Evolutionary conservation across 1,140 invertebrate genomes (phyloP), one percentile per base, ranked within the genome.

Genomic region (Eumaeus atala): DNA sequence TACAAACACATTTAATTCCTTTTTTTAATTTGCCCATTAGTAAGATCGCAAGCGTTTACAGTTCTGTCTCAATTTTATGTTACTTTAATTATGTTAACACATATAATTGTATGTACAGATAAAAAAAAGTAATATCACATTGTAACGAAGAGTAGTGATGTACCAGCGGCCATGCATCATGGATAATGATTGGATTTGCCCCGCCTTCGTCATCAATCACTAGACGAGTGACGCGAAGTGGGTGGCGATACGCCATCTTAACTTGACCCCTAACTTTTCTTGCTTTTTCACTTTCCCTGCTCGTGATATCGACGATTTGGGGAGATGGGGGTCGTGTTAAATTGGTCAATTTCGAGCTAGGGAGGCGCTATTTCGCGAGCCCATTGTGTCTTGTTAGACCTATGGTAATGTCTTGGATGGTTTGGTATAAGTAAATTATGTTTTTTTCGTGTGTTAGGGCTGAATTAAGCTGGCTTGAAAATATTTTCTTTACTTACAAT

Each of bases 161-260:
- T 84, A 76, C 80, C 69, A 76, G 58, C 48, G 69, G 71, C 74
- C 76, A 75, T 86, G 79, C 80, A 83, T 86, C 83, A 86, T 67
- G 72, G 73, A 81, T 86, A 84, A 84, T 83, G 83, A 86, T 86
- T 83, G 81, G 83, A 84, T 78, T 79, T 72, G 79, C 83, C 79
- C 77, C 83, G 83, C 83, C 83, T 84, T 72, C 74, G 70, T 77
- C 83, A 86, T 86, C 83, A 76, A 86, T 86, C 83, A 84, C 78
- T 69, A 58, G 61, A 77, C 73, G 70, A 80, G 62, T 82, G 81
- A 81, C 75, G 69, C 67, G 59, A 6, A 74, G 74, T 76, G 72
- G 71, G 79, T 76, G 74, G 72, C 44, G 62, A 55, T 56, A 58
- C 57, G 57, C 76, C 74, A 68, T n/a, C 18, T 9, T 72, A 65